Percentiles rank a stretch among this genome's conserved stretches.
These are phyloP conservation scores for Clarias fuscus DNA, from an alignment of 2,797 vertebrate species.

Conservation along the genomic window DNA sequence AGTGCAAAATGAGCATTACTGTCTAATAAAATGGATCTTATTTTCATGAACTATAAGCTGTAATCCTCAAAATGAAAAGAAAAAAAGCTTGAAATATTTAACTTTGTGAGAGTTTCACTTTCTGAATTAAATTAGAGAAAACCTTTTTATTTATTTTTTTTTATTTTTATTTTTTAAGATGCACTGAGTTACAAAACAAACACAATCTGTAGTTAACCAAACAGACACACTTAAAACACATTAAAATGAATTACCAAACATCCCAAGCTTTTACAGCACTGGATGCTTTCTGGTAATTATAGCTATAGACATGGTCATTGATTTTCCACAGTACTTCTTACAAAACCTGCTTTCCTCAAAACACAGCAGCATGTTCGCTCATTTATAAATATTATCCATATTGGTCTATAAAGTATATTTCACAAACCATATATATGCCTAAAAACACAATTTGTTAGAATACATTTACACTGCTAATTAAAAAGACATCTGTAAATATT, in stretches of 20 bases:
- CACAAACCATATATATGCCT: constrained; percentile 58
- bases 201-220: constrained; percentile 55
- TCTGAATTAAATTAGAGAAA: too few species aligned
- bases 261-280: constrained; percentile 63
- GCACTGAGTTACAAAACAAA: too few species aligned
- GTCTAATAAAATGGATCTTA: too few species aligned
- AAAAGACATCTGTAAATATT: constrained; percentile 59
- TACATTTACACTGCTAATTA: constrained; percentile 47
- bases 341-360: constrained; percentile 55
- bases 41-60: too few species aligned
- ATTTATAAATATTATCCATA: constrained; percentile 59
- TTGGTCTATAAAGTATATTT: constrained; percentile 61
- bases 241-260: constrained; percentile 41
- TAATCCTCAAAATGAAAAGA: too few species aligned
- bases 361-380: constrained; percentile 59
- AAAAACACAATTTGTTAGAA: constrained; percentile 59
- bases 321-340: constrained; percentile 61
- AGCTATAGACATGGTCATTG: constrained; percentile 62
- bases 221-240: constrained; percentile 57
- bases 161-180: too few species aligned
- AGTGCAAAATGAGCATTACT: too few species aligned
- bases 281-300: constrained; percentile 67
- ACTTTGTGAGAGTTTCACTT: too few species aligned
- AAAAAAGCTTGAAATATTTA: too few species aligned
- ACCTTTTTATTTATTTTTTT: too few species aligned